Conservation (phyloP, 2,888 invertebrate species). For the Nemoura dubitans region DNA sequence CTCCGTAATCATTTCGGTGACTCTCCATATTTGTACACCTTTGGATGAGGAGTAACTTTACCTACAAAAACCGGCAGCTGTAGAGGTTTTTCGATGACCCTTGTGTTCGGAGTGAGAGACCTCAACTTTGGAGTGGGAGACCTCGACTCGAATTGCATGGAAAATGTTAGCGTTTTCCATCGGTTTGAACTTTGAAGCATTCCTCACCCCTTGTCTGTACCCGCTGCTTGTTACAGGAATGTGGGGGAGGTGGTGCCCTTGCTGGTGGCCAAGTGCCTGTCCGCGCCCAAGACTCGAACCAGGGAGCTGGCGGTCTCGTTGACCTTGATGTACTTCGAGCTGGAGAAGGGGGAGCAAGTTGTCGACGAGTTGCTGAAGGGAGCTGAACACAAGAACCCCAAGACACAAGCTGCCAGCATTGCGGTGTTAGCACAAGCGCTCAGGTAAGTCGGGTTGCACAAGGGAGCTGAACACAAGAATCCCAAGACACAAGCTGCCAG, state of each 20-base stretch:
- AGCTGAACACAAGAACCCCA: constrained; percentile 95
- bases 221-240: too few species aligned
- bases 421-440: constrained; percentile 78
- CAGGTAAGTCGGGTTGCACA: constrained; percentile 77
- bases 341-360: constrained; percentile 91
- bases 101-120: too few species aligned
- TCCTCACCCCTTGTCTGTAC: too few species aligned
- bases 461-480: constrained; percentile 95
- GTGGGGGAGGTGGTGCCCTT: constrained; percentile 89
- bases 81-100: too few species aligned
- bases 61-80: too few species aligned
- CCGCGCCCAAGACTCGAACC: constrained; percentile 89
- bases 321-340: constrained; percentile 92
- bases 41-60: too few species aligned
- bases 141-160: too few species aligned
- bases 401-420: constrained; percentile 88
- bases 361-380: constrained; percentile 93
- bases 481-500: constrained; percentile 94
- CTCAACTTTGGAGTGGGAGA: too few species aligned
- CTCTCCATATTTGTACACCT: too few species aligned
- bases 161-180: too few species aligned
- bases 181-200: too few species aligned
- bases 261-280: constrained; percentile 91
- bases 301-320: constrained; percentile 91
- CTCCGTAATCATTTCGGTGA: too few species aligned